Conservation (phyloP, 2,888 invertebrate genomes). For the Cerastis rubricosa region DNA sequence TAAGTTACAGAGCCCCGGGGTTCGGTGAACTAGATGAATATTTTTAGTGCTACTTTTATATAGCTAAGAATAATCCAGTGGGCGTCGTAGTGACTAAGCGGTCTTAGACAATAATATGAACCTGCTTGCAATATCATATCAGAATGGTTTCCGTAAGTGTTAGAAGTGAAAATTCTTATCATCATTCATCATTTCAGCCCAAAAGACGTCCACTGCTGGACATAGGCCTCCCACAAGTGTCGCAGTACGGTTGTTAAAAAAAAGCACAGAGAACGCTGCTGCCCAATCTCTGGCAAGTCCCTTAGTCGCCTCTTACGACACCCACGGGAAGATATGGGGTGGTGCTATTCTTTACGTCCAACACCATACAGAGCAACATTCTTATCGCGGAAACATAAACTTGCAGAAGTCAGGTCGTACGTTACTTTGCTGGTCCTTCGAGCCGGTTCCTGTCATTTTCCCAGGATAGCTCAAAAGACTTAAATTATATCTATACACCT, state of each 20-base stretch:
- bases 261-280: too few relatives aligned
- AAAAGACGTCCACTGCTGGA: too few relatives aligned
- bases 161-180: constrained; percentile 13
- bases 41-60: constrained; percentile 35
- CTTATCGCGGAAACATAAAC: constrained; percentile 25
- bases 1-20: constrained; percentile 24
- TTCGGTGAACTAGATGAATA: constrained; percentile 33
- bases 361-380: too few relatives aligned
- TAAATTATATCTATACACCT: neutral
- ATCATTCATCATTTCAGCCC: too few relatives aligned
- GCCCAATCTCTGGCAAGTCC: too few relatives aligned
- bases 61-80: constrained; percentile 10
- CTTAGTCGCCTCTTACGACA: too few relatives aligned
- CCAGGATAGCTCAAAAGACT: neutral
- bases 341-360: too few relatives aligned
- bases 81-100: constrained; percentile 20
- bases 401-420: neutral
- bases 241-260: too few relatives aligned
- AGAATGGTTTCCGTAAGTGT: constrained; percentile 8
- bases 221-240: too few relatives aligned
- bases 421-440: constrained; percentile 37
- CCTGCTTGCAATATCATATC: constrained; percentile 5
- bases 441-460: constrained; percentile 6
- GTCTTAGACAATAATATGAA: constrained; percentile 15
- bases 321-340: too few relatives aligned